Evolutionary conservation across 2,888 invertebrate species (phyloP), one percentile per base, ranked within the genome.

Genomic region (Phaonia tiefii): DNA sequence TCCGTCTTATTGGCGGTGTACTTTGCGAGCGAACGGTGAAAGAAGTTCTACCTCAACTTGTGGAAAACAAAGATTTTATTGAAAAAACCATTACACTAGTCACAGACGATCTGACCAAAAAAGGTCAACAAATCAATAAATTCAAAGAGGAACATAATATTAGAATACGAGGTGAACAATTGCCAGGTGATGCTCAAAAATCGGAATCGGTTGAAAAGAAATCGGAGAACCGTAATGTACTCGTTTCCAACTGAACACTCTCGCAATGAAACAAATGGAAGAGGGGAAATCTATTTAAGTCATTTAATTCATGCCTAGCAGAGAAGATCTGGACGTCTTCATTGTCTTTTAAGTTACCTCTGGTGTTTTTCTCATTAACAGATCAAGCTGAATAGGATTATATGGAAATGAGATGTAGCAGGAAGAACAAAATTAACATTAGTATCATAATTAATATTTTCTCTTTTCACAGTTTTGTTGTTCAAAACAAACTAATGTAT

Each of bases 141-240:
- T 99, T 96, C 91, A 96, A 97, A 88, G 97, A 97, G 88, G 95
- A 95, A 87, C 94, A 98, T 89, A 96, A 97, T 89, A 97, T 98
- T 86, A 94, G 94, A 87, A 94, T 98, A 85, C 94, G 95, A 87
- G 95, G 95, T 8, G 93, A 93, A 84, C 94, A 94, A 78, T 76
- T 89, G 13, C 79, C 86, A 22, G 83, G 80, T 2, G 84, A 93
- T 44, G 86, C 84, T 58, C 75, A 83, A 66, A 87, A 87, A 70
- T 42, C 84, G 7, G 54, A 84, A 20, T 86, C 86, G 25, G 83
- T 86, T 22, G 88, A 87, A 10, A 87, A 86, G 76, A 87, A 89
- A 83, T 84, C 87, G 54, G 91, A 80, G 75, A 93, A 92, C 86
- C 89, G 92, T 82, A 93, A 93, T 86, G 93, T 93, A 71, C 91